Evolutionary conservation across 2,113 vertebrate species (phyloP).

Genomic region (Petrocephalus microphthalmus): DNA sequence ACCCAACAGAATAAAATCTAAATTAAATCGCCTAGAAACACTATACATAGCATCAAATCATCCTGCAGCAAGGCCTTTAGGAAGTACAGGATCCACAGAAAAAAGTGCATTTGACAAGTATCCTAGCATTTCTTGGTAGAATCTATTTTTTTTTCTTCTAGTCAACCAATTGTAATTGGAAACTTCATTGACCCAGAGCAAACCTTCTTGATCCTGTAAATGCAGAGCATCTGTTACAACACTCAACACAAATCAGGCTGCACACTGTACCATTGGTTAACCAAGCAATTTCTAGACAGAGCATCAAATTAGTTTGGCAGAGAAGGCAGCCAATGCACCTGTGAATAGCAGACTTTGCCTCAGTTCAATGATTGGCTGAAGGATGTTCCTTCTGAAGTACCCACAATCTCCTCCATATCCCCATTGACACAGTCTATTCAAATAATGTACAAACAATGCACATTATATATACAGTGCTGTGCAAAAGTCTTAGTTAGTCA

Average conservation of each 20-base stretch:
- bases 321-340: slow-evolving; percentile 32
- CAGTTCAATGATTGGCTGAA: slow-evolving; percentile 24
- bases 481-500: too few relatives aligned
- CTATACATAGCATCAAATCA: not conserved
- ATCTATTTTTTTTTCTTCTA: not conserved
- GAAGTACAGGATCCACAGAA: not conserved
- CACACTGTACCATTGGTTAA: not conserved
- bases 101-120: not conserved
- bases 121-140: not conserved
- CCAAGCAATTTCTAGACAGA: not conserved
- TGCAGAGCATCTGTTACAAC: not conserved
- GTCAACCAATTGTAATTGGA: not conserved
- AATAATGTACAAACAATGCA: too few relatives aligned
- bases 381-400: slow-evolving; percentile 30
- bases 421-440: slow-evolving; percentile 43
- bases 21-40: not conserved
- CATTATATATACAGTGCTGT: too few relatives aligned
- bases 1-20: not conserved
- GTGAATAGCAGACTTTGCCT: slow-evolving; percentile 40
- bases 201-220: not conserved
- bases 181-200: not conserved
- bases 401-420: slow-evolving; percentile 35
- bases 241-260: not conserved
- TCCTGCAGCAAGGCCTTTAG: not conserved
- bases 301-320: not conserved